phyloP scores from a whole-genome alignment of 2,888 invertebrate genomes.

The Phrixothrix hirtus region DNA sequence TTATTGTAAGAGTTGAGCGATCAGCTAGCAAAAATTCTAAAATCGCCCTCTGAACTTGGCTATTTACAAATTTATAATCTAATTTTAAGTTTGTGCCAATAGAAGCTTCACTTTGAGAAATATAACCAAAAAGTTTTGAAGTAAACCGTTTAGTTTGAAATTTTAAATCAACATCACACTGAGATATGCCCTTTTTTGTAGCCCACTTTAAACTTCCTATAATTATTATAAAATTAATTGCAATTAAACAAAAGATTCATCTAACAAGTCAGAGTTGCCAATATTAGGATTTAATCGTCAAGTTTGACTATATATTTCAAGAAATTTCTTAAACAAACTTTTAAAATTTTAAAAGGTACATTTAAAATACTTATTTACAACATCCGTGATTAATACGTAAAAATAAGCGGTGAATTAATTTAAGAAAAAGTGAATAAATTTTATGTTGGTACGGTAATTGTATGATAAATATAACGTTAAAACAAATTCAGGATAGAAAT shows the following conservation, averaged over 20 bases:
- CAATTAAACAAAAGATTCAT: conserved; percentile 15
- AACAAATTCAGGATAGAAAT: too few relatives aligned
- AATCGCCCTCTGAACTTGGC: conserved; percentile 61
- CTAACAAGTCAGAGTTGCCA: too few relatives aligned
- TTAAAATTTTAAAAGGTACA: too few relatives aligned
- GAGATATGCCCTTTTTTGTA: conserved; percentile 71
- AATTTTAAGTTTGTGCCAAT: conserved; percentile 65
- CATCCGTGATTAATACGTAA: too few relatives aligned
- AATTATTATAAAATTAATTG: conserved; percentile 34
- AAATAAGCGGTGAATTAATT: too few relatives aligned
- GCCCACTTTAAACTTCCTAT: conserved; percentile 64
- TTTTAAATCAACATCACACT: conserved; percentile 74
- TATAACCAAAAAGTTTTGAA: conserved; percentile 74
- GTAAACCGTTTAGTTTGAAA: conserved; percentile 79
- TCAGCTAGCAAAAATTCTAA: conserved; percentile 59
- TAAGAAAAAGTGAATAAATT: too few relatives aligned
- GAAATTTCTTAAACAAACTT: too few relatives aligned
- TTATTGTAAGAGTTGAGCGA: conserved; percentile 62
- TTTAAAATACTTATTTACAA: too few relatives aligned
- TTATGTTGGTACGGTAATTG: too few relatives aligned
- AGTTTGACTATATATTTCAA: too few relatives aligned
- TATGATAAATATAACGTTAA: too few relatives aligned
- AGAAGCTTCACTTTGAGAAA: conserved; percentile 55
- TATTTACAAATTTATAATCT: conserved; percentile 68
- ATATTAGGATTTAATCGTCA: too few relatives aligned